Conservation (phyloP, 2,113 vertebrate genomes). For the Labeo rohita region DNA sequence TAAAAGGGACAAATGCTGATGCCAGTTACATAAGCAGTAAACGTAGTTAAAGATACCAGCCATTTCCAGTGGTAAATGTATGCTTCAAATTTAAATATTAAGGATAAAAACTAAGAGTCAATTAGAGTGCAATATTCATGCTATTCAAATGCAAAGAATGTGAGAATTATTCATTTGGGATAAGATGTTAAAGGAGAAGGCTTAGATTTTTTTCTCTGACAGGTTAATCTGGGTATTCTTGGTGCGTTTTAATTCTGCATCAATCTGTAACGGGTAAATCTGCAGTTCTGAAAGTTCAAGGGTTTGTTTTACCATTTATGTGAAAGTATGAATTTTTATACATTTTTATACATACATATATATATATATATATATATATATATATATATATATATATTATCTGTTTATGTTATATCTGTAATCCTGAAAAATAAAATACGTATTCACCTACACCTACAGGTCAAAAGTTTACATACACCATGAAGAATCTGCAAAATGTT, state of each 20-base stretch:
- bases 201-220: conserved; percentile 1
- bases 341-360: no score
- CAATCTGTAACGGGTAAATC: background rate
- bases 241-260: conserved; percentile 14
- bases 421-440: no score
- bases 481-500: no score
- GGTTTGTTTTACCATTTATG: background rate
- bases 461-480: no score
- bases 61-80: background rate
- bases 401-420: no score
- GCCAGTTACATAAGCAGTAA: background rate
- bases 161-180: conserved; percentile 1
- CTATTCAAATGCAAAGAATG: background rate
- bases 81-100: background rate
- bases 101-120: background rate
- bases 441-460: no score
- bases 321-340: background rate
- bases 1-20: background rate
- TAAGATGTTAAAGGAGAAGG: background rate
- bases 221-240: conserved; percentile 16
- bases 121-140: background rate
- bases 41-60: background rate
- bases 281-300: background rate
- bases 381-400: no score
- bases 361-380: no score